These are phyloP conservation scores for Heliconius sara DNA, from an alignment of 2,888 invertebrate species.

Conservation along the genomic window DNA sequence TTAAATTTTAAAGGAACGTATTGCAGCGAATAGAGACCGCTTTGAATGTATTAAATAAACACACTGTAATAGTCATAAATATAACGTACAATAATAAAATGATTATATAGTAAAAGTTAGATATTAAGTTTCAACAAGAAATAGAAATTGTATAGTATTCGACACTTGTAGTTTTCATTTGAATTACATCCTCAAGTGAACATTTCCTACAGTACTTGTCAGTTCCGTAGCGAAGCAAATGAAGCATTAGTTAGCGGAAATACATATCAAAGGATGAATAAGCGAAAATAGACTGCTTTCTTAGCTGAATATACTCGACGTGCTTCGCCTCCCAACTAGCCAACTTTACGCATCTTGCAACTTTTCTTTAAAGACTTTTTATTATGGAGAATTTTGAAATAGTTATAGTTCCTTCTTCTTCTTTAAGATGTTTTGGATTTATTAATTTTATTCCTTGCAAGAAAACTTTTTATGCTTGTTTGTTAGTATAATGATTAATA, in stretches of 20 bases:
- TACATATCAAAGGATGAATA: conserved; percentile 40
- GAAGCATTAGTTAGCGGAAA: conserved; percentile 45
- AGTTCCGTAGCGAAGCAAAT: conserved; percentile 37
- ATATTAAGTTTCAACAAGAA: not conserved
- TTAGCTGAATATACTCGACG: conserved; percentile 33
- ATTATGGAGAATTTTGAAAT: conserved; percentile 17
- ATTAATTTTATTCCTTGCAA: not conserved
- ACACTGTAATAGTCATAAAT: too few species aligned
- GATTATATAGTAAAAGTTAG: not conserved
- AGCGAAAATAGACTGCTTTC: conserved; percentile 36
- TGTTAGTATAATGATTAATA: not conserved
- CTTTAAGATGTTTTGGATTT: not conserved
- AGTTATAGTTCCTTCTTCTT: conserved; percentile 5
- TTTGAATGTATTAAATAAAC: too few species aligned
- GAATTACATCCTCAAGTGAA: conserved; percentile 18
- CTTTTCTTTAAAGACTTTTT: conserved; percentile 19
- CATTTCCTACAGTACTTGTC: conserved; percentile 13
- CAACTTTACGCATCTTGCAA: conserved; percentile 25
- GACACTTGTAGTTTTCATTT: conserved; percentile 3
- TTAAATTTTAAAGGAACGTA: too few species aligned
- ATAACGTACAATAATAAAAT: not conserved
- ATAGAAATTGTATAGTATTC: not conserved
- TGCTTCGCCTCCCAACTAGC: conserved; percentile 31
- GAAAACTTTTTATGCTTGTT: not conserved
- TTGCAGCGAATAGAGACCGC: too few species aligned